phyloP scores from a whole-genome alignment of 2,888 invertebrate genomes.

The Dolichomitus sp. region DNA sequence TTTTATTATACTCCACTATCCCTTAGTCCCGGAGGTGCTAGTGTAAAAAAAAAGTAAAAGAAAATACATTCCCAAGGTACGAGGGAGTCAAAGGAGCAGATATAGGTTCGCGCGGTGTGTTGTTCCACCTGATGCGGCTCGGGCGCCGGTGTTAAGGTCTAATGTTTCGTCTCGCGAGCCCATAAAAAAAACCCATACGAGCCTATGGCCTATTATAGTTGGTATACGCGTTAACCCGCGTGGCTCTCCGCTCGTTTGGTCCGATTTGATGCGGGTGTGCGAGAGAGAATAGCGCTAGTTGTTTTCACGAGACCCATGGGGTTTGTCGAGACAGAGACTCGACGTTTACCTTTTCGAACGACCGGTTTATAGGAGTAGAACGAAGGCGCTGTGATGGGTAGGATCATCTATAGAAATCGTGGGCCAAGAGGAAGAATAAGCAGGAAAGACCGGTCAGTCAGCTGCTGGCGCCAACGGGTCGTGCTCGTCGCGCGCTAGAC shows the following conservation, averaged over 20 bases:
- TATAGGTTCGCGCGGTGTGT: slow-evolving; percentile 48
- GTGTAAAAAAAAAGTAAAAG: slow-evolving; percentile 1
- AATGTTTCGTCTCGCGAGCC: slow-evolving; percentile 52
- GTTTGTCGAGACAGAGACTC: slow-evolving; percentile 32
- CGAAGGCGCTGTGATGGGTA: slow-evolving; percentile 18
- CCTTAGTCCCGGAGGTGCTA: slow-evolving; percentile 21
- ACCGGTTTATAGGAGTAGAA: slow-evolving; percentile 30
- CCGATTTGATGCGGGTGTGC: slow-evolving; percentile 54
- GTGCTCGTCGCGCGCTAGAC: slow-evolving; percentile 59
- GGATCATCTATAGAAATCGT: slow-evolving; percentile 32
- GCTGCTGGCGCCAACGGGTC: slow-evolving; percentile 78
- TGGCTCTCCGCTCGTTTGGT: slow-evolving; percentile 25
- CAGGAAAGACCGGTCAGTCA: slow-evolving; percentile 74
- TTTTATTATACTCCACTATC: slow-evolving; percentile 2
- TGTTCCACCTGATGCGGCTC: slow-evolving; percentile 48
- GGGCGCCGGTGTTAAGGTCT: slow-evolving; percentile 58
- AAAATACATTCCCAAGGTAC: slow-evolving; percentile 11
- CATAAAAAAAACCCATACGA: slow-evolving; percentile 35
- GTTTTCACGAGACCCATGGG: slow-evolving; percentile 47
- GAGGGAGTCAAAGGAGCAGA: slow-evolving; percentile 34
- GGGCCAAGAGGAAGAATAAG: slow-evolving; percentile 29
- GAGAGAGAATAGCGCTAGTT: slow-evolving; percentile 43
- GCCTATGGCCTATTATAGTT: slow-evolving; percentile 12
- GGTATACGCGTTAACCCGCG: slow-evolving; percentile 41
- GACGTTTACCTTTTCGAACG: slow-evolving; percentile 39